These are phyloP conservation scores for Biston stratarius DNA, from an alignment of 2,888 invertebrate species.

Conservation along the genomic window DNA sequence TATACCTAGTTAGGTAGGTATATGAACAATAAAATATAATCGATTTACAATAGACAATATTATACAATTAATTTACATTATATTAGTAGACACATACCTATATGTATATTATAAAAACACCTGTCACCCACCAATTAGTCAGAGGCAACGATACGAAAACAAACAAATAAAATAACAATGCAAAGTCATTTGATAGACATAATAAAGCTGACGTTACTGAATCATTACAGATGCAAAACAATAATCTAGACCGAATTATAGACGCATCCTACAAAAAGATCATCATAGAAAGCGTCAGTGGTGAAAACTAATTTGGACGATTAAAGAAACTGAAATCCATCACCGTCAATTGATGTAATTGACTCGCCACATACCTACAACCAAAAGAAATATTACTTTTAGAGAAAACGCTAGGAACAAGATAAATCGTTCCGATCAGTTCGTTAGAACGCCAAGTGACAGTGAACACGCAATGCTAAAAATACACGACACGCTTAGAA, in stretches of 20 bases:
- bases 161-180: conserved; percentile 14
- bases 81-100: no score
- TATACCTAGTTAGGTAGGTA: no score
- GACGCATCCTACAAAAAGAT: conserved; percentile 26
- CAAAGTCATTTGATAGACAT: not conserved
- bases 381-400: conserved; percentile 49
- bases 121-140: conserved; percentile 4
- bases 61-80: not conserved
- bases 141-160: conserved; percentile 12
- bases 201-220: not conserved
- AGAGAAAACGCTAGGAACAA: conserved; percentile 57
- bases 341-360: conserved; percentile 51
- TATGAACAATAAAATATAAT: not conserved
- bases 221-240: conserved; percentile 24
- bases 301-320: conserved; percentile 45
- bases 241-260: conserved; percentile 20
- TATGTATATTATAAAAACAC: not conserved
- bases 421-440: conserved; percentile 57
- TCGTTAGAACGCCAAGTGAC: conserved; percentile 50
- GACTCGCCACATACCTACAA: conserved; percentile 44
- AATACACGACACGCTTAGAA: conserved; percentile 50
- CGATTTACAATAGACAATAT: no score
- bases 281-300: conserved; percentile 47
- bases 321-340: conserved; percentile 50
- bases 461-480: conserved; percentile 60